A percentile compares a stretch with the other conserved stretches of the same genome.
Evolutionary conservation across 2,888 invertebrate species (phyloP).

Genomic region (Clanis bilineata): DNA sequence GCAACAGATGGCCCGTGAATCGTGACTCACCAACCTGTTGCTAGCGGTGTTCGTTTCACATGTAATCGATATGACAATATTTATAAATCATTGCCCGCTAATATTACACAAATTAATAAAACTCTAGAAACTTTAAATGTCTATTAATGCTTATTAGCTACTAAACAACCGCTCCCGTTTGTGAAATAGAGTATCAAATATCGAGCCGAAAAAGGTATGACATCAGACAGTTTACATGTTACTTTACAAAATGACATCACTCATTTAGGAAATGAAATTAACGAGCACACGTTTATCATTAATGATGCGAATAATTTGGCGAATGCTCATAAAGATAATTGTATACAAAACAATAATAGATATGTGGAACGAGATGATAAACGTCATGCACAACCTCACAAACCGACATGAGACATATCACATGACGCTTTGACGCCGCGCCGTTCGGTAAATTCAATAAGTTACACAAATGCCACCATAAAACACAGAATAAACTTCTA

Average conservation of each 20-base stretch:
- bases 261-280: conserved; percentile 51
- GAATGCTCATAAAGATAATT: conserved; percentile 22
- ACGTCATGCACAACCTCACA: neutral
- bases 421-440: neutral
- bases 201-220: conserved; percentile 57
- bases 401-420: too few species aligned
- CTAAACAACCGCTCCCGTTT: conserved; percentile 49
- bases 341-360: neutral
- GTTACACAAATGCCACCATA: conserved; percentile 12
- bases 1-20: conserved; percentile 76
- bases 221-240: conserved; percentile 50
- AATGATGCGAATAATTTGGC: conserved; percentile 10
- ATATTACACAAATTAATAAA: conserved; percentile 33
- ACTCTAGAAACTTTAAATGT: conserved; percentile 35
- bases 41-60: conserved; percentile 56
- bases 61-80: conserved; percentile 64
- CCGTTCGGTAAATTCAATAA: conserved; percentile 2
- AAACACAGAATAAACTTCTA: conserved; percentile 5
- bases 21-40: conserved; percentile 76
- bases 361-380: conserved; percentile 4
- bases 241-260: conserved; percentile 53
- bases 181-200: conserved; percentile 49
- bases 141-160: conserved; percentile 40
- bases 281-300: conserved; percentile 35
- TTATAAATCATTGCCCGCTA: conserved; percentile 49